Conservation (phyloP, 1,140 invertebrate species). For the Artemia franciscana region DNA sequence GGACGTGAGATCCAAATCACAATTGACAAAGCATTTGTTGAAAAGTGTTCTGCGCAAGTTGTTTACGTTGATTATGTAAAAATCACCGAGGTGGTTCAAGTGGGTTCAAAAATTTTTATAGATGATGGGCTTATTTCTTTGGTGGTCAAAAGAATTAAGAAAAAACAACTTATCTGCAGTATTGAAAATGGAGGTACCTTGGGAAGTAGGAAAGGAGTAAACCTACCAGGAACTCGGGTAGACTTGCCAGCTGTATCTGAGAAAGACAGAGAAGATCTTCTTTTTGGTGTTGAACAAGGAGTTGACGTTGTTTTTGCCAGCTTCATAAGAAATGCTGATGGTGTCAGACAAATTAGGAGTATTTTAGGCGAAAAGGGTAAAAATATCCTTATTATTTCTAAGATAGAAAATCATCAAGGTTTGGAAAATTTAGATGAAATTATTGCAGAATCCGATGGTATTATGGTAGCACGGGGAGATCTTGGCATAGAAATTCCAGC, state of each 20-base stretch:
- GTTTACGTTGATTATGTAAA: constrained; percentile 81
- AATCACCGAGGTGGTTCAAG: constrained; percentile 76
- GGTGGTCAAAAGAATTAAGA: constrained; percentile 45
- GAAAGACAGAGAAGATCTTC: constrained; percentile 82
- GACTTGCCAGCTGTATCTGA: constrained; percentile 95
- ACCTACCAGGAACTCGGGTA: constrained; percentile 79
- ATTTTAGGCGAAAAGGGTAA: constrained; percentile 80
- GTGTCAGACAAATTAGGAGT: constrained; percentile 61
- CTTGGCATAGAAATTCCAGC: constrained; percentile 92
- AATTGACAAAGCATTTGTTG: constrained; percentile 53
- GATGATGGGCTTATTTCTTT: constrained; percentile 96
- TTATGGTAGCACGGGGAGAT: constrained; percentile 92
- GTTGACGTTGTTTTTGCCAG: constrained; percentile 98
- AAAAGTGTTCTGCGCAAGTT: constrained; percentile 49
- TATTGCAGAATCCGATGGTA: constrained; percentile 73
- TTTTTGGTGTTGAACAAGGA: constrained; percentile 81
- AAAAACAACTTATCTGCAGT: constrained; percentile 38
- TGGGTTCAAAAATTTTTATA: constrained; percentile 68
- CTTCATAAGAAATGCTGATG: constrained; percentile 81
- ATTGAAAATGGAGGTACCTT: constrained; percentile 91
- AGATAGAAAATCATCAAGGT: constrained; percentile 94
- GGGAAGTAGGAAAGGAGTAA: constrained; percentile 90
- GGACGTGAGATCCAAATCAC: constrained; percentile 66
- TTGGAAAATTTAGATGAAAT: constrained; percentile 84
- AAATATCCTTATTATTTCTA: constrained; percentile 82